Base-by-base conservation (phyloP, 2,888 invertebrate species). In the Anodontia alba region DNA sequence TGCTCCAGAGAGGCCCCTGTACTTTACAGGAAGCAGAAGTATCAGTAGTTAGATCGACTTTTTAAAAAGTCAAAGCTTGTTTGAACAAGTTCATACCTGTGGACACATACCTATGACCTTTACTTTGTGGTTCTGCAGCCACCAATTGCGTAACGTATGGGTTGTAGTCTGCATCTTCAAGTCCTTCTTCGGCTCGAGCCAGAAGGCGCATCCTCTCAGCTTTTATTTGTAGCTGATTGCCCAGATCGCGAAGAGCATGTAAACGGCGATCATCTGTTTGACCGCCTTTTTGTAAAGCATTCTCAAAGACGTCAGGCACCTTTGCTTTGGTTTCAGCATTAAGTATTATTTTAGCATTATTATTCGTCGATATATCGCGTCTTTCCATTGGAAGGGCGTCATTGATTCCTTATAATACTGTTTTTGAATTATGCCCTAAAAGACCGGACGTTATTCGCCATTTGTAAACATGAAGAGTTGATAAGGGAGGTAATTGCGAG, bases 171-270 rank as follows among this genome's bases (percentile, higher is more conserved):
- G 74, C 83, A 73, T 84, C 82, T 23, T 76, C 86, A 42, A 89
- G 77, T 1, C 89, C 89, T 75, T 89, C 87, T 42, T 89, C 89
- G n/a, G 89, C 89, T 17, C 87, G 83, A 10, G 84, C 83, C 51
- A 88, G 73, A 42, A 90, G 76, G 46, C 86, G 83, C 87, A 90
- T 88, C 62, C 85, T 82, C 74, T 88, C 90, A 31, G 90, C 89
- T 77, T 87, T 89, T 51, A 90, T 79, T 33, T 89, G 84, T 38
- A 90, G 73, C 51, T 87, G 84, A 57, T 84, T 80, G 51, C 86
- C 84, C 43, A 89, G 76, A 69, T 90, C 86, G 43, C 80, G 68
- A 36, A 90, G 67, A 33, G 29, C 33, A 5, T 26, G 12, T 23
- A 62, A 33, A 10, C 62, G 62, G 17, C 62, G 10, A 1, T 54